These are phyloP conservation scores for Thymelicus sylvestris DNA, from an alignment of 2,888 invertebrate genomes.

Conservation along the genomic window DNA sequence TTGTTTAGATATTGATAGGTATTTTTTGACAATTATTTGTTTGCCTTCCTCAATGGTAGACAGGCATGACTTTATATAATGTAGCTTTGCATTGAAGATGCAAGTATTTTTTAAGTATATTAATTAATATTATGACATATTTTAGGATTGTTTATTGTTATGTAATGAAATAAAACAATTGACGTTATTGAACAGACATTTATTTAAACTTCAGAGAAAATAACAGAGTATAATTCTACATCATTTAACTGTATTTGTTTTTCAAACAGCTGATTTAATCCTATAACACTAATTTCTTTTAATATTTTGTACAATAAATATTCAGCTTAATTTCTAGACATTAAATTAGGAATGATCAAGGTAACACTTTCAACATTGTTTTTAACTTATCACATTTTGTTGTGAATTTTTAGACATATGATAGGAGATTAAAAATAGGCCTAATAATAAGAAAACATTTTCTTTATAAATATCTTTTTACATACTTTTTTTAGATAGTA, in stretches of 20 bases:
- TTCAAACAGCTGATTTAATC: conserved; percentile 25
- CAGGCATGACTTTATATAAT: not conserved
- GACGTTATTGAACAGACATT: conserved; percentile 77
- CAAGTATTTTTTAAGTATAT: too few relatives aligned
- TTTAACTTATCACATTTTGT: conserved; percentile 27
- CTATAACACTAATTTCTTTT: conserved; percentile 11
- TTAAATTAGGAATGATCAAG: conserved; percentile 10
- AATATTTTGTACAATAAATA: conserved; percentile 23
- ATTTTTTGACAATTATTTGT: conserved; percentile 7
- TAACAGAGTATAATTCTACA: conserved; percentile 69
- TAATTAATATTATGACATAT: not conserved
- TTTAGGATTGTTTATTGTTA: conserved; percentile 37
- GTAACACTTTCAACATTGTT: not conserved
- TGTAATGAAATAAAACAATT: conserved; percentile 53
- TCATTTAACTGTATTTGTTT: conserved; percentile 45
- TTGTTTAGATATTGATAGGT: conserved; percentile 27
- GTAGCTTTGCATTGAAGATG: too few relatives aligned
- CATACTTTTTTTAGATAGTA: not conserved
- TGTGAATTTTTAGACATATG: conserved; percentile 22
- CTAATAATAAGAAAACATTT: conserved; percentile 7
- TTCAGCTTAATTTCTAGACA: not conserved
- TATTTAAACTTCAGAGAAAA: conserved; percentile 80
- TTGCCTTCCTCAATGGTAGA: not conserved
- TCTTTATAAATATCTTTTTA: conserved; percentile 9
- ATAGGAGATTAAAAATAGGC: conserved; percentile 23